Percentiles rank a stretch among this genome's conserved stretches.
Evolutionary conservation across 2,113 vertebrate genomes (phyloP).

Genomic region (Embiotoca jacksoni): DNA sequence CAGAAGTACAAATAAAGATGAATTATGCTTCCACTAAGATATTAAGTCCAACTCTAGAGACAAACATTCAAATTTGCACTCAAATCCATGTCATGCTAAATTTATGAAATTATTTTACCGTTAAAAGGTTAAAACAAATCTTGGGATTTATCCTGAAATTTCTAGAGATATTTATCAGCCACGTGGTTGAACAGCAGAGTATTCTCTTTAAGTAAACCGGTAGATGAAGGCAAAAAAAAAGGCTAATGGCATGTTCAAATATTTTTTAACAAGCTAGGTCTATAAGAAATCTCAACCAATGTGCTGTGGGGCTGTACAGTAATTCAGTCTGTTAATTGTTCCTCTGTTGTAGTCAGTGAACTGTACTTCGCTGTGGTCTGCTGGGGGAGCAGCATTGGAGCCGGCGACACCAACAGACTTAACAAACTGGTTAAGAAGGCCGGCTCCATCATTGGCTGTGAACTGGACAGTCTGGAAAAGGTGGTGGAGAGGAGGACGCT

Average conservation of each 20-base stretch:
- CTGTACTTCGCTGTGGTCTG: too few species aligned
- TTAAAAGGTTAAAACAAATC: too few species aligned
- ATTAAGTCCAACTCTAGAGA: background rate
- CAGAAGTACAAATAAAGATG: slow-evolving; percentile 1
- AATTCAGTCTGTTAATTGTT: background rate
- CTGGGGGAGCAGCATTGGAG: too few species aligned
- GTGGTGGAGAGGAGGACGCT: too few species aligned
- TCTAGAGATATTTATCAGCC: background rate
- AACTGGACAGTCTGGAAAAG: too few species aligned
- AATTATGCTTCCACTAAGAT: background rate
- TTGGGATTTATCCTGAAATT: background rate
- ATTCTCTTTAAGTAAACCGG: background rate
- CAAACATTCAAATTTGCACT: background rate
- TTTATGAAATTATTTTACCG: background rate
- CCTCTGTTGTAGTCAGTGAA: background rate
- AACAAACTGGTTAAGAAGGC: too few species aligned
- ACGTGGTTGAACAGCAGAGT: background rate
- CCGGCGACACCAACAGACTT: too few species aligned
- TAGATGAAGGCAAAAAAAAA: background rate
- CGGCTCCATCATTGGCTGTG: too few species aligned
- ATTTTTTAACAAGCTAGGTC: background rate
- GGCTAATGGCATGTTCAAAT: background rate
- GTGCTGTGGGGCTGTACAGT: background rate
- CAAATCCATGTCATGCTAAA: background rate
- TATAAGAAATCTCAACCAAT: background rate